A percentile compares a stretch with the other conserved stretches of the same genome.
These are phyloP conservation scores for Drosophila colorata DNA, from an alignment of 2,888 invertebrate genomes.

Conservation along the genomic window DNA sequence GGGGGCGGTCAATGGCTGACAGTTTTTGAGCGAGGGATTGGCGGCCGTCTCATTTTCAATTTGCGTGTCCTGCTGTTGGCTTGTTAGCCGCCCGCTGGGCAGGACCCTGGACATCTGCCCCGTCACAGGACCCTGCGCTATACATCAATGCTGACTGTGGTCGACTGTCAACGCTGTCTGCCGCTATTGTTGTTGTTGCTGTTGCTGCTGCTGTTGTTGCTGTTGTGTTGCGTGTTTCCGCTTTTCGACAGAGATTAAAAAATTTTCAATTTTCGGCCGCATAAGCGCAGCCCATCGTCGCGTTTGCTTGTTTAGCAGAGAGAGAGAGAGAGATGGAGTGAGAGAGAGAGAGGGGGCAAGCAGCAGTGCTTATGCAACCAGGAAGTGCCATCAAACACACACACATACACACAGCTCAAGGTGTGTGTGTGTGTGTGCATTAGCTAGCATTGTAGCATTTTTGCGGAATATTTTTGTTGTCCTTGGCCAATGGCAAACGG, in stretches of 20 bases:
- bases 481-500: conserved; percentile 81
- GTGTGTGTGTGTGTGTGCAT: conserved; percentile 39
- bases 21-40: conserved; percentile 33
- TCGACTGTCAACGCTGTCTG: conserved; percentile 62
- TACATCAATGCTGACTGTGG: conserved; percentile 53
- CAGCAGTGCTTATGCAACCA: conserved; percentile 43
- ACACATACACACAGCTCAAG: conserved; percentile 10
- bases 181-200: conserved; percentile 20
- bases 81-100: conserved; percentile 76
- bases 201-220: conserved; percentile 31
- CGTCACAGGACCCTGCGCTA: conserved; percentile 6
- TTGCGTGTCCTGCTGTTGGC: conserved; percentile 66
- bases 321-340: neutral
- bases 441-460: conserved; percentile 42
- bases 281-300: conserved; percentile 41
- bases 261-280: conserved; percentile 66
- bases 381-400: conserved; percentile 31
- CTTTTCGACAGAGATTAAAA: conserved; percentile 74
- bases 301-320: conserved; percentile 56
- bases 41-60: conserved; percentile 65
- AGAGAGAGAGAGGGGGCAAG: neutral
- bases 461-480: conserved; percentile 51
- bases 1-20: conserved; percentile 39
- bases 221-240: conserved; percentile 72
- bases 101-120: conserved; percentile 4